Conservation (phyloP, 2,888 invertebrate species). For the Trissolcus japonicus region DNA sequence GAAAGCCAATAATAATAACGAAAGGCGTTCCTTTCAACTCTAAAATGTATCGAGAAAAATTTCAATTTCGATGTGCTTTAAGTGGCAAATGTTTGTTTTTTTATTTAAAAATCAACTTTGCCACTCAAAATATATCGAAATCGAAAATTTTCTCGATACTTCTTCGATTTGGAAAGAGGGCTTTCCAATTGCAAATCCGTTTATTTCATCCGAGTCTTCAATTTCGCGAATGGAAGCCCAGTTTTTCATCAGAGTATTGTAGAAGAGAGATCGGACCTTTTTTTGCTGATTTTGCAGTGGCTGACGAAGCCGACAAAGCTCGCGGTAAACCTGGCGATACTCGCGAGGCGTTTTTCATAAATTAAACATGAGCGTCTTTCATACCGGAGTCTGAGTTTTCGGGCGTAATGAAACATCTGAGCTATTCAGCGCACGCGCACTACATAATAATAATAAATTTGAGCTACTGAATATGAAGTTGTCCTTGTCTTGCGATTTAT, state of each 20-base stretch:
- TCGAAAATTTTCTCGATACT: no score
- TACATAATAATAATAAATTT: constrained; percentile 37
- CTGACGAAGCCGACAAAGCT: constrained; percentile 16
- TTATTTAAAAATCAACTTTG: no score
- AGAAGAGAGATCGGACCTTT: constrained; percentile 8
- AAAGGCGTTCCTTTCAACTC: no score
- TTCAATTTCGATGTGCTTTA: no score
- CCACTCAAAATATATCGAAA: no score
- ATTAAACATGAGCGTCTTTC: constrained; percentile 40
- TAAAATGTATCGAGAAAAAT: no score
- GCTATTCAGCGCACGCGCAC: constrained; percentile 20
- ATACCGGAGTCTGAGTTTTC: constrained; percentile 13
- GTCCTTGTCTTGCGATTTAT: constrained; percentile 21
- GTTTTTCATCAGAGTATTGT: not conserved
- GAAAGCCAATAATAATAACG: no score
- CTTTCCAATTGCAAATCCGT: no score
- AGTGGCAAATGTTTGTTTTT: no score
- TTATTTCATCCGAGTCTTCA: no score
- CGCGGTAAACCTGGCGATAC: constrained; percentile 12
- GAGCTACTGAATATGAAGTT: constrained; percentile 2
- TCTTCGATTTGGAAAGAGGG: no score
- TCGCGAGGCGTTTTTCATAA: constrained; percentile 29
- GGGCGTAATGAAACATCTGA: constrained; percentile 7
- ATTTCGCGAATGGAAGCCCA: not conserved
- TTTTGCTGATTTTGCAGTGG: constrained; percentile 3